Conservation (phyloP, 1,140 invertebrate genomes). For the Drosophila navojoa region DNA sequence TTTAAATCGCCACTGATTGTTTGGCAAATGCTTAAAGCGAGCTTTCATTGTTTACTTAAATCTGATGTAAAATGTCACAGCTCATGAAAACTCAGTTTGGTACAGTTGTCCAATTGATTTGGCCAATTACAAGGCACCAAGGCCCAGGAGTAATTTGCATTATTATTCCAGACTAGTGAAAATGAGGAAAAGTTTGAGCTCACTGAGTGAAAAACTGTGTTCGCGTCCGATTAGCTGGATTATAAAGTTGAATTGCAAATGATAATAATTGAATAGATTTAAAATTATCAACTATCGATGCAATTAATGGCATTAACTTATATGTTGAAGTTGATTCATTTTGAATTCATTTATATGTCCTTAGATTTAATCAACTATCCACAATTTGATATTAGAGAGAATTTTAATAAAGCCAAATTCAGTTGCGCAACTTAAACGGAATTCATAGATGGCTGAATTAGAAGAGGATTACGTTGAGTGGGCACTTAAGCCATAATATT, state of each 20-base stretch:
- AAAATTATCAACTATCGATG: too few species aligned
- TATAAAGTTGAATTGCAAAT: neutral
- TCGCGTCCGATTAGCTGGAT: slow-evolving; percentile 40
- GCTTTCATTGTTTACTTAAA: neutral
- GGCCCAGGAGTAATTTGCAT: slow-evolving; percentile 30
- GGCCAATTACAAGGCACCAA: slow-evolving; percentile 27
- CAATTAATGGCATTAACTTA: too few species aligned
- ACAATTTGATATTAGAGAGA: too few species aligned
- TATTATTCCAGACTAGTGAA: neutral
- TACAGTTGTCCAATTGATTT: neutral
- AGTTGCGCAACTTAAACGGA: too few species aligned
- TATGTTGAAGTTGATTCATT: too few species aligned
- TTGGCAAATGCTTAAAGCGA: neutral
- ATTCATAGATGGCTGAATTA: too few species aligned
- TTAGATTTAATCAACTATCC: too few species aligned
- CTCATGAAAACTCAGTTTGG: neutral
- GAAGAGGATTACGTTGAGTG: too few species aligned
- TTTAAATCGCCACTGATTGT: slow-evolving; percentile 23
- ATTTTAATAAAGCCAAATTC: too few species aligned
- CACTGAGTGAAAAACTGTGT: slow-evolving; percentile 58
- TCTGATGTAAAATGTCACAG: neutral
- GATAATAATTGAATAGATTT: neutral
- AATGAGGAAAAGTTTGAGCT: slow-evolving; percentile 46
- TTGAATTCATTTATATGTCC: too few species aligned
- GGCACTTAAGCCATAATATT: too few species aligned